Base-by-base conservation (phyloP, 2,797 vertebrate species). In the Cynopterus sphinx region DNA sequence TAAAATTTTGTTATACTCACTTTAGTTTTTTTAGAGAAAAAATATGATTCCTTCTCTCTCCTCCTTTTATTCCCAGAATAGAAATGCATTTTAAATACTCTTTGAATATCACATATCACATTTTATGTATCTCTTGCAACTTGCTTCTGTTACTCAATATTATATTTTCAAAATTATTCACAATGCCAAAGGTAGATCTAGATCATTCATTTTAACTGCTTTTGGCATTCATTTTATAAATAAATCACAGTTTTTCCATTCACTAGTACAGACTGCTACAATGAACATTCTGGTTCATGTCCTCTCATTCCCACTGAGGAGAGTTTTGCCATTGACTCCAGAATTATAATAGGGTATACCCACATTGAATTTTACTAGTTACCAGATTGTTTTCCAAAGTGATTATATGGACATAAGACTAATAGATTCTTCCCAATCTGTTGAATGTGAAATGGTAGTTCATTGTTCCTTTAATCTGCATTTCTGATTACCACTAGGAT, bases 191-290 rank as follows among this genome's bases (percentile, higher is more conserved):
- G 39, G n/a, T 79, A 81, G 8, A 75, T 74, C 19, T 87, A 70
- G 13, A 63, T 59, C 17, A 79, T 55, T 86, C 17, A 57, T 84
- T 96, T 91, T 67, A 87, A 77, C 33, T 81, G n/a, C 15, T 79
- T 91, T 91, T 26, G 46, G 41, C 11, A 90, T 68, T 94, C 41
- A 68, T 51, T 74, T 86, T 78, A 90, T 28, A 92, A 92, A 73
- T 88, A 78, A 92, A 57, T 70, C 55, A 74, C 46, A 71, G 7
- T 87, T 90, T 85, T 73, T 36, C 33, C 55, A 43, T 83, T 83
- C 28, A 39, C 51, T 65, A 61, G 46, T 49, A 59, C 46, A 93
- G 70, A 84, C 3, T 33, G 10, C 73, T 49, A 90, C 4, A 49
- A 36, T 36, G 49, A 94, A 90, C 46, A 59, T 41, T 95, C 53